Percentiles rank a stretch among this genome's conserved stretches.
These are phyloP conservation scores for Blastobasis adustella DNA, from an alignment of 2,888 invertebrate genomes.

Conservation along the genomic window DNA sequence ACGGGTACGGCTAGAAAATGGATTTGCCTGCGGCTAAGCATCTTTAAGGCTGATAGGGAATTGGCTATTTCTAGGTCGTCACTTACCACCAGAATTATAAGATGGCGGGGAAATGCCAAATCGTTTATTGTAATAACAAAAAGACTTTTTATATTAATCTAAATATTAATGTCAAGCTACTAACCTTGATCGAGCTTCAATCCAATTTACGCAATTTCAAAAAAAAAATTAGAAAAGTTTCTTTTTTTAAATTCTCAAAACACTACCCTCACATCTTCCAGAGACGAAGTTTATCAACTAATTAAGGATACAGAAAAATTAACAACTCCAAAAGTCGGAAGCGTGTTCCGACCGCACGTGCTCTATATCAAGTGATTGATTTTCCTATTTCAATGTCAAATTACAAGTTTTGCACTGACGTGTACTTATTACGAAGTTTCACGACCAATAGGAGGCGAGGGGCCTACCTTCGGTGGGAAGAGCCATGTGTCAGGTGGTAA, in stretches of 20 bases:
- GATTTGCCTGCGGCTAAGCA: too few species aligned
- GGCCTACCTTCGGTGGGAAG: constrained; percentile 32
- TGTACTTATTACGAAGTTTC: constrained; percentile 45
- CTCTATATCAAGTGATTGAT: constrained; percentile 42
- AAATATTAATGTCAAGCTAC: too few species aligned
- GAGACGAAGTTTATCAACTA: not conserved
- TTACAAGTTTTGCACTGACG: constrained; percentile 45
- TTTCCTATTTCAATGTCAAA: constrained; percentile 39
- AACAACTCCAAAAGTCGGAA: not conserved
- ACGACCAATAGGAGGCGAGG: constrained; percentile 28
- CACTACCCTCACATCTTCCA: too few species aligned
- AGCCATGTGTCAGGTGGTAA: constrained; percentile 36
- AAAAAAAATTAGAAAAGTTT: not conserved
- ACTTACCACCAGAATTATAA: too few species aligned
- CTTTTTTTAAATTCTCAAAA: too few species aligned
- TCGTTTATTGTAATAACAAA: too few species aligned
- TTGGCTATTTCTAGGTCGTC: too few species aligned
- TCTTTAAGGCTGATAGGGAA: too few species aligned
- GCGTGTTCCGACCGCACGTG: constrained; percentile 29
- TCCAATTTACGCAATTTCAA: not conserved
- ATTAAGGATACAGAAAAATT: not conserved
- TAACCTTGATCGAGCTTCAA: too few species aligned
- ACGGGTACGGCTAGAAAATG: too few species aligned
- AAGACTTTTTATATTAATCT: too few species aligned
- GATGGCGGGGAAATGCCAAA: too few species aligned